phyloP scores from a whole-genome alignment of 2,113 vertebrate species.

The Oostethus manadensis region DNA sequence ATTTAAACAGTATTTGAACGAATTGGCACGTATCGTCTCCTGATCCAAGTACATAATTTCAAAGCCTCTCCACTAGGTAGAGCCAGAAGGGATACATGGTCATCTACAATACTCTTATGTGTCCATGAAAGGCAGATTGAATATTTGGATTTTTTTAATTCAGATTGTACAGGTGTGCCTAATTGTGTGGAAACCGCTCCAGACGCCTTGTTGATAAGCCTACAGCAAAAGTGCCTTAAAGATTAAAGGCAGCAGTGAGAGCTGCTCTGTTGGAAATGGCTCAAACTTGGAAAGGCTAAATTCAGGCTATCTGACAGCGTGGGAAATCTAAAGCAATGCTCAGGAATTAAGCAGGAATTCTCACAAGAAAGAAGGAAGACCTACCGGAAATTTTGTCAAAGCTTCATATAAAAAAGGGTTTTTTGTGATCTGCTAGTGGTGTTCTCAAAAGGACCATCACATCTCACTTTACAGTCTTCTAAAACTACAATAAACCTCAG shows the following conservation, averaged over 20 bases:
- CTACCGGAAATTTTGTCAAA: background rate
- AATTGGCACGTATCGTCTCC: too few relatives aligned
- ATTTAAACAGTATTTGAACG: too few relatives aligned
- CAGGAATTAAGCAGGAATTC: background rate
- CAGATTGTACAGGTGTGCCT: background rate
- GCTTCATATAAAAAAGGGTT: background rate
- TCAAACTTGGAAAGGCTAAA: background rate
- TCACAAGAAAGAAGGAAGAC: background rate
- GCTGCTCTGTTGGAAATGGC: background rate
- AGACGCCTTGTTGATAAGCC: background rate
- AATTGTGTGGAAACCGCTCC: background rate
- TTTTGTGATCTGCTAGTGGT: background rate
- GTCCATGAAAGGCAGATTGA: too few relatives aligned
- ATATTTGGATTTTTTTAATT: background rate
- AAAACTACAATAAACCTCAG: too few relatives aligned
- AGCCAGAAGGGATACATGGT: too few relatives aligned
- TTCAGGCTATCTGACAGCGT: background rate
- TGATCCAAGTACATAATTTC: too few relatives aligned
- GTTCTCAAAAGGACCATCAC: background rate
- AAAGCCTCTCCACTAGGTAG: too few relatives aligned
- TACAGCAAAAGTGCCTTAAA: background rate
- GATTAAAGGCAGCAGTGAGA: background rate
- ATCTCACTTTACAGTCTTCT: too few relatives aligned
- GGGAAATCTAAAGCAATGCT: background rate
- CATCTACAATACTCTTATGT: too few relatives aligned